Percentiles rank a stretch among this genome's conserved stretches.
Evolutionary conservation across 2,113 vertebrate species (phyloP).

Genomic region (Cromileptes altivelis): DNA sequence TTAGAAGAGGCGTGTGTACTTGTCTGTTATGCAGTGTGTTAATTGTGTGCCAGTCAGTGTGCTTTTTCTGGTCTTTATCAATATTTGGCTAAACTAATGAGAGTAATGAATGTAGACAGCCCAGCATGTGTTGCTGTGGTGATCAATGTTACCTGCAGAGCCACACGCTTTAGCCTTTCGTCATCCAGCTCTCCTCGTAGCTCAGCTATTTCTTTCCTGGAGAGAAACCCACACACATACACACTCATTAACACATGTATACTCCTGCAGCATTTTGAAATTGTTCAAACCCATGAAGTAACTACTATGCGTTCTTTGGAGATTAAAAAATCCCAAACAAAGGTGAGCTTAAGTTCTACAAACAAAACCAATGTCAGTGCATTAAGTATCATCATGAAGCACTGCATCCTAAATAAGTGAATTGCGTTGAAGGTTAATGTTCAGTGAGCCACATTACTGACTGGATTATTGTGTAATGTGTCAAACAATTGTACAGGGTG

Average conservation of each 20-base stretch:
- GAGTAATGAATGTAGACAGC: constrained; percentile 41
- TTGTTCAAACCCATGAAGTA: not conserved
- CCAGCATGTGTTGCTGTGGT: constrained; percentile 15
- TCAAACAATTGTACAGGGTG: not conserved
- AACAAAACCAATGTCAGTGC: not conserved
- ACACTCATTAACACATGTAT: constrained; percentile 5
- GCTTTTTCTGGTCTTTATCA: not conserved
- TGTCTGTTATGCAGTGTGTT: not conserved
- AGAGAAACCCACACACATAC: constrained; percentile 45
- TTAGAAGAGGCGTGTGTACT: not conserved
- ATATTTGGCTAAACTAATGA: constrained; percentile 26
- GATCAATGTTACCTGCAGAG: constrained; percentile 89
- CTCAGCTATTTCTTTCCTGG: constrained; percentile 93
- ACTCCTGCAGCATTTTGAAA: not conserved
- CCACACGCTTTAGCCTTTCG: constrained; percentile 88
- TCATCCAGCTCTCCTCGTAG: constrained; percentile 92
- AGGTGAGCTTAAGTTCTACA: no score
- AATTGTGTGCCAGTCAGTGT: no score
- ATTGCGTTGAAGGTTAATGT: not conserved
- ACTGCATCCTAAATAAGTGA: not conserved
- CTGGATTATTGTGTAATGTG: not conserved
- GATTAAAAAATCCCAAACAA: not conserved
- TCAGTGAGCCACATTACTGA: not conserved
- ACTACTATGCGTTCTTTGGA: not conserved
- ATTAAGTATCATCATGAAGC: not conserved